phyloP scores from a whole-genome alignment of 2,113 vertebrate genomes.

The Archocentrus centrarchus region DNA sequence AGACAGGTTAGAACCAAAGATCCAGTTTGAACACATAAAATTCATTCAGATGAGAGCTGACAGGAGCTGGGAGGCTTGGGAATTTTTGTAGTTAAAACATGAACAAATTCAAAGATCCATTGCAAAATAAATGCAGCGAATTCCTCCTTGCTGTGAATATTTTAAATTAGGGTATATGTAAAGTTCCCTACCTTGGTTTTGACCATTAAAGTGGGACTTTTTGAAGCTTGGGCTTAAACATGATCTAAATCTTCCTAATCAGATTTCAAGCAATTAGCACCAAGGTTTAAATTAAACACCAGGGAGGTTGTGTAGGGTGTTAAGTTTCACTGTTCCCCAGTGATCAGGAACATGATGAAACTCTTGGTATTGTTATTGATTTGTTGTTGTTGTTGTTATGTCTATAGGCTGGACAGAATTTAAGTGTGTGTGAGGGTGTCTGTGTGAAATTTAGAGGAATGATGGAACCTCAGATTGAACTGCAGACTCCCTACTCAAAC shows the following conservation, averaged over 20 bases:
- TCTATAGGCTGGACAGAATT: background rate
- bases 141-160: background rate
- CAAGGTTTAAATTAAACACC: background rate
- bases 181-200: background rate
- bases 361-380: slow-evolving; percentile 20
- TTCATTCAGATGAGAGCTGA: background rate
- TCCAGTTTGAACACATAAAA: slow-evolving; percentile 15
- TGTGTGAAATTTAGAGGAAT: slow-evolving; percentile 25
- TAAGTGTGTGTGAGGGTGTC: background rate
- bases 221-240: background rate
- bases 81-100: slow-evolving; percentile 2
- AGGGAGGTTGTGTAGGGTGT: background rate
- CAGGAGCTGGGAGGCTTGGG: slow-evolving; percentile 9
- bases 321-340: background rate
- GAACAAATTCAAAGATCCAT: background rate
- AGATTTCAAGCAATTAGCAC: background rate
- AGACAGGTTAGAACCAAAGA: slow-evolving; percentile 18
- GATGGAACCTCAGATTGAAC: slow-evolving; percentile 32
- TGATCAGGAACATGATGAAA: slow-evolving; percentile 2
- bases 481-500: slow-evolving; percentile 2
- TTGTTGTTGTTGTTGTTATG: background rate
- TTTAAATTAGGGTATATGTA: background rate
- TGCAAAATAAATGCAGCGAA: background rate
- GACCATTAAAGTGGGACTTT: background rate
- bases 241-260: background rate